phyloP scores from a whole-genome alignment of 2,113 vertebrate species.

The Cyprinodon variegatus region DNA sequence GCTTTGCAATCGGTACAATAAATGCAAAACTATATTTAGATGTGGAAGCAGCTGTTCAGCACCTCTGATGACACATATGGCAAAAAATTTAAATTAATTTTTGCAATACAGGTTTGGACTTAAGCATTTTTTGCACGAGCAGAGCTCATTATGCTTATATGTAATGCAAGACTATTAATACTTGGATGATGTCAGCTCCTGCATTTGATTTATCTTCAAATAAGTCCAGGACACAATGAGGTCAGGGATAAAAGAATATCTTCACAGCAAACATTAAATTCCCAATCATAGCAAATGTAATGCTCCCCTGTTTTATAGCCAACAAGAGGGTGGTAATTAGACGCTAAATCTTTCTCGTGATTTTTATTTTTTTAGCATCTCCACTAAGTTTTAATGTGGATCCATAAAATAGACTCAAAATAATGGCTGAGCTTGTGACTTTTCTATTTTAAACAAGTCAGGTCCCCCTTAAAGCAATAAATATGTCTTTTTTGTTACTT shows the following conservation, averaged over 20 bases:
- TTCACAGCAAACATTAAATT: background rate
- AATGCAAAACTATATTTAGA: background rate
- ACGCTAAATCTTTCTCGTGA: constrained; percentile 7
- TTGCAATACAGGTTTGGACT: background rate
- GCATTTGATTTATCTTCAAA: background rate
- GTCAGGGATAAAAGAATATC: background rate
- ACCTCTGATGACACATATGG: background rate
- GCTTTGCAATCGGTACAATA: background rate
- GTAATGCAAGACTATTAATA: background rate
- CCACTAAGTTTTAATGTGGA: background rate
- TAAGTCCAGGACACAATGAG: background rate
- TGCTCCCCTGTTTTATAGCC: constrained; percentile 9
- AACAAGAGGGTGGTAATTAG: constrained; percentile 29
- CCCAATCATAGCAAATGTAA: background rate
- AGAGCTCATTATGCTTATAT: background rate
- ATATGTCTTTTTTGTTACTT: background rate
- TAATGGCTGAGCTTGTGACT: background rate
- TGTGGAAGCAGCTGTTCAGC: background rate
- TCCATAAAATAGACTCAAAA: background rate
- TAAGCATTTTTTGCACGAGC: background rate
- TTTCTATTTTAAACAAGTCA: background rate
- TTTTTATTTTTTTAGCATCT: background rate
- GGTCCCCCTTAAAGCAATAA: background rate
- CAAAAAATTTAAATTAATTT: background rate
- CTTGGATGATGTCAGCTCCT: background rate